Base-by-base conservation (phyloP, 1,140 invertebrate species). In the Bombus huntii region DNA sequence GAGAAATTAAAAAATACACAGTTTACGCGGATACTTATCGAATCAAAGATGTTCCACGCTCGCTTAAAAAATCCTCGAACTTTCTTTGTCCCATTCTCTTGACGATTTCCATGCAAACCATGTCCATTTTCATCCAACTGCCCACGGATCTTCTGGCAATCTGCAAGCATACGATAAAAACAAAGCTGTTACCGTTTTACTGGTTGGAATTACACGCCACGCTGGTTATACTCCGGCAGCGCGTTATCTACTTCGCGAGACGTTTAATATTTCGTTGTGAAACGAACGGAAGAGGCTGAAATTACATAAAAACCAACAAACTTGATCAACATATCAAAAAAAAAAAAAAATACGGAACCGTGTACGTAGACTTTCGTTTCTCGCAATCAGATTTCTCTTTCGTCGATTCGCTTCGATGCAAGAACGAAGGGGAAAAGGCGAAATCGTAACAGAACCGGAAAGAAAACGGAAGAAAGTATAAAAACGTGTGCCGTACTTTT, bases 401-500 rank as follows among this genome's bases (percentile, higher is more conserved):
- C 37, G n/a, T 72, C 10, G 68, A 18, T 74, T 34, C 47, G 18
- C 59, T 8, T 6, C 10, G 15, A 9, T 5, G 73, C 18, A 12
- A 2, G 42, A 53, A 25, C 47, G 31, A 34, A 57, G 42, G 44
- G 44, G 39, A 57, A 70, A 15, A 37, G 22, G 22, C 34, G n/a
- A 47, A 72, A 72, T 42, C 42, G 71, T 53, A 75, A 75, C n/a
- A 9, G 22, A 18, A n/a, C 28, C 25, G 28, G 31, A 34, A 80
- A 39, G 42, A n/a, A 42, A 84, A 53, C 62, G 37, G 42, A 70
- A 78, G 59, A 70, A 86, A 66, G 75, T 75, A 86, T 89, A 91
- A 89, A 87, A 92, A 89, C 80, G 77, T 81, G 85, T 82, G 81
- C 71, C 87, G 74, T 84, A 76, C 39, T 91, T 92, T 91, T 91